Evolutionary conservation across 2,113 vertebrate genomes (phyloP).

Genomic region (Paratilapia polleni): DNA sequence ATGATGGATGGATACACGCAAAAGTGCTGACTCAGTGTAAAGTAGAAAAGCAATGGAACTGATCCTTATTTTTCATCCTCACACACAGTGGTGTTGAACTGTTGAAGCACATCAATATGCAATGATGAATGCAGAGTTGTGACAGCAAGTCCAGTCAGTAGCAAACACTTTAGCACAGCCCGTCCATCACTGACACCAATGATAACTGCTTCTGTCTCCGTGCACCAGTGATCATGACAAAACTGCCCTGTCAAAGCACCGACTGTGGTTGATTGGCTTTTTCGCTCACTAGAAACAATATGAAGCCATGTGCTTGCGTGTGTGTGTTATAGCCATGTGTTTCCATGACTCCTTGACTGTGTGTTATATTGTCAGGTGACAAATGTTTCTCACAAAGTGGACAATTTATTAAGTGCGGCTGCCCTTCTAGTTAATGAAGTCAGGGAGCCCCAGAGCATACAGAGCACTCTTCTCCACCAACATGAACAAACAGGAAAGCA

Average conservation of each 20-base stretch:
- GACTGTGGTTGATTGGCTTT: neutral
- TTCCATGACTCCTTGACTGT: slow-evolving; percentile 8
- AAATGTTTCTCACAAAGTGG: slow-evolving; percentile 45
- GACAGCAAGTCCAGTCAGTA: slow-evolving; percentile 41
- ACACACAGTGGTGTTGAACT: slow-evolving; percentile 20
- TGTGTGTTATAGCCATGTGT: neutral
- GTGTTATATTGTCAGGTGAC: slow-evolving; percentile 9
- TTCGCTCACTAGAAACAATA: neutral
- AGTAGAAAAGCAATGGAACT: slow-evolving; percentile 1
- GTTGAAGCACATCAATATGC: slow-evolving; percentile 45
- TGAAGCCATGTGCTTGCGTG: neutral
- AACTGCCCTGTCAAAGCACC: slow-evolving; percentile 21
- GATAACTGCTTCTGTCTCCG: slow-evolving; percentile 25
- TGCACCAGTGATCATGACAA: slow-evolving; percentile 10
- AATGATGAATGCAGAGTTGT: slow-evolving; percentile 57
- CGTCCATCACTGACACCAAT: slow-evolving; percentile 52
- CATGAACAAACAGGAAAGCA: slow-evolving; percentile 31
- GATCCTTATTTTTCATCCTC: slow-evolving; percentile 26
- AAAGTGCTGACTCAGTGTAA: slow-evolving; percentile 5
- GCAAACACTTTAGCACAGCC: slow-evolving; percentile 39
- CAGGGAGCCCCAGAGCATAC: slow-evolving; percentile 47
- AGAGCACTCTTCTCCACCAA: slow-evolving; percentile 17
- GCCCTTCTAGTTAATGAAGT: slow-evolving; percentile 56
- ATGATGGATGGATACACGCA: neutral
- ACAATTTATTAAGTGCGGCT: slow-evolving; percentile 38